phyloP scores from a whole-genome alignment of 2,888 invertebrate species.

The Pheosia gnoma region DNA sequence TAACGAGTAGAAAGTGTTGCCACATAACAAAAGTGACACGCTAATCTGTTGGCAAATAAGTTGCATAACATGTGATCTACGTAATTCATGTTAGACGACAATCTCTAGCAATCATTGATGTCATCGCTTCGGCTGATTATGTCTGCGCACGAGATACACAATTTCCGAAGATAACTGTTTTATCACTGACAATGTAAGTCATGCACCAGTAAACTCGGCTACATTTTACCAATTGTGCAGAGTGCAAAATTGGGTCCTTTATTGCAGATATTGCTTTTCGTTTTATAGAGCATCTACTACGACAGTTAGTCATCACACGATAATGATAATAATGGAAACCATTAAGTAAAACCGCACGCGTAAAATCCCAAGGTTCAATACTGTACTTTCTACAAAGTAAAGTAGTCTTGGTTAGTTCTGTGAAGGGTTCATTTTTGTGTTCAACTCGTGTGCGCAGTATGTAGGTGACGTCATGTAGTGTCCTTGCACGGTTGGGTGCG shows the following conservation, averaged over 20 bases:
- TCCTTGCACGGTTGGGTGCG: constrained; percentile 79
- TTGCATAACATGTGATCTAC: constrained; percentile 44
- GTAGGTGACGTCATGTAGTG: constrained; percentile 65
- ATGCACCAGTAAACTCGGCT: constrained; percentile 30
- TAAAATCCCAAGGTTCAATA: constrained; percentile 39
- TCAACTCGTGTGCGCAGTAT: constrained; percentile 46
- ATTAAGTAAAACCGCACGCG: constrained; percentile 46
- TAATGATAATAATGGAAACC: constrained; percentile 30
- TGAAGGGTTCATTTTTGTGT: constrained; percentile 44
- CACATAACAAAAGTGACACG: constrained; percentile 31
- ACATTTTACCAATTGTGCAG: constrained; percentile 28
- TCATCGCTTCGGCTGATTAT: constrained; percentile 38
- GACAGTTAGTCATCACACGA: constrained; percentile 38
- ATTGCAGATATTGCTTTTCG: constrained; percentile 23
- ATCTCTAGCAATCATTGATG: constrained; percentile 46
- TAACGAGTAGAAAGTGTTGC: constrained; percentile 30
- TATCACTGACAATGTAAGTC: constrained; percentile 31
- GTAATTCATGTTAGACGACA: constrained; percentile 42
- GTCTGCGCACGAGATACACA: constrained; percentile 22
- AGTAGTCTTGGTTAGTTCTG: constrained; percentile 38
- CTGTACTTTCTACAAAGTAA: constrained; percentile 28
- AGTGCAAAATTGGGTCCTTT: constrained; percentile 23
- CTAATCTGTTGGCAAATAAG: constrained; percentile 43
- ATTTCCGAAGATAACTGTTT: constrained; percentile 30
- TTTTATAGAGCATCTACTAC: constrained; percentile 27